Evolutionary conservation across 2,113 vertebrate genomes (phyloP).

Genomic region (Corythoichthys haematopterus): DNA sequence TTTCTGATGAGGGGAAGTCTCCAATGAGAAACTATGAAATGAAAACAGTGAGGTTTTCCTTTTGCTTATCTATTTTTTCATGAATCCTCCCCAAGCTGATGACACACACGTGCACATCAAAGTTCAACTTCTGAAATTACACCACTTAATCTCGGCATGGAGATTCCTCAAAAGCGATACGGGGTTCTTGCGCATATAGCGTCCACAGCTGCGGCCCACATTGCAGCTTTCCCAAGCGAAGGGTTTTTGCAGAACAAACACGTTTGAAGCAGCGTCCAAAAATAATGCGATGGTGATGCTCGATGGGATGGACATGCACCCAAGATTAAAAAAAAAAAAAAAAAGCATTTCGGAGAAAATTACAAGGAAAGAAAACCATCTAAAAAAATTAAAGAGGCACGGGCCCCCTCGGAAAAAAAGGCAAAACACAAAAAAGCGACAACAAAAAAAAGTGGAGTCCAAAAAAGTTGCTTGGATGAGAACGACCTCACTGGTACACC

Average conservation of each 20-base stretch:
- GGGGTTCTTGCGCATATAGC: background rate
- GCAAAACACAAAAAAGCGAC: conserved; percentile 67
- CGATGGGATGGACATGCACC: conserved; percentile 83
- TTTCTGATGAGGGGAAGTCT: conserved; percentile 21
- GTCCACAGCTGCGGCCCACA: conserved; percentile 51
- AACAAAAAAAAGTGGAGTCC: conserved; percentile 70
- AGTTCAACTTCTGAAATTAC: background rate
- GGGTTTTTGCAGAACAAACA: conserved; percentile 37
- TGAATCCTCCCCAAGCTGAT: conserved; percentile 8
- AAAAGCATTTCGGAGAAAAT: conserved; percentile 45
- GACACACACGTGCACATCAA: conserved; percentile 27
- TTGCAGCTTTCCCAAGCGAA: conserved; percentile 41
- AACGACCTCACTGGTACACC: conserved; percentile 64
- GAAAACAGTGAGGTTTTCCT: conserved; percentile 10
- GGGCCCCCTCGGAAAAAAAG: conserved; percentile 48
- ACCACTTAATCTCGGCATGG: background rate
- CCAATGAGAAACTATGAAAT: conserved; percentile 14
- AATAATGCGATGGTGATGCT: conserved; percentile 66
- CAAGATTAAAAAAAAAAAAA: conserved; percentile 43
- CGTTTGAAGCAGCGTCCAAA: conserved; percentile 37
- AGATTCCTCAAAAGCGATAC: conserved; percentile 1
- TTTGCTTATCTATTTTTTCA: conserved; percentile 6
- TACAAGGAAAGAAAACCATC: conserved; percentile 41
- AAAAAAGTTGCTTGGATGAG: conserved; percentile 55
- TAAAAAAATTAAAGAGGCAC: conserved; percentile 53